Evolutionary conservation across 2,797 vertebrate species (phyloP), one percentile per base, ranked within the genome.

Genomic region (Brachymystax lenok): DNA sequence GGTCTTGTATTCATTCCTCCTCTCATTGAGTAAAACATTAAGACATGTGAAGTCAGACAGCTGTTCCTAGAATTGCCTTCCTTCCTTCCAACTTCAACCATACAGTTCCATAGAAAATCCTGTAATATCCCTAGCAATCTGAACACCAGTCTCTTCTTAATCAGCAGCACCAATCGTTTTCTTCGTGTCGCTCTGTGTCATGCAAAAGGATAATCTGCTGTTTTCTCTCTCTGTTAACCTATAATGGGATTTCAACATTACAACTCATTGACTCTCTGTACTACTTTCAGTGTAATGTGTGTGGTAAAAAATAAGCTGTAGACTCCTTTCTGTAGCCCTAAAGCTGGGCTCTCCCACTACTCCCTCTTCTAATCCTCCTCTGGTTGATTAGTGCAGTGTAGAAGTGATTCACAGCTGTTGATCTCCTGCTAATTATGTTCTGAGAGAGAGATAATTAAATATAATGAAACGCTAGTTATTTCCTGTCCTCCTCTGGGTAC

Each of bases 181-280:
- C 64, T 67, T 19, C 16, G 16, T 67, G 28, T 28, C 5, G 64
- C 28, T 46, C 40, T 12, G 12, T 46, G 40, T 46, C 40, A 46
- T 46, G 10, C 40, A 67, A 67, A 67, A 17, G 64, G 64, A 13
- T 67, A 33, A 67, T 67, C 28, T 67, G 4, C 28, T 33, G 28
- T 67, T 67, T 33, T 67, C 64, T 33, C 28, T 67, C 4, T 16
- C 14, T 67, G 28, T 33, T 67, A 67, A 67, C 64, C 64, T 67
- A 67, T 67, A 67, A 67, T 67, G 64, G 16, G 64, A 67, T 33
- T 67, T 67, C 64, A 14, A 28, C 27, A 67, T 67, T 33, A 67
- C 10, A 67, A 67, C 59, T 24, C 14, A 33, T 67, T 67, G 64
- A 67, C 64, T 67, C 5, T 19, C 16, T 67, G 64, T 61, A 24